Evolutionary conservation across 2,888 invertebrate genomes (phyloP), one percentile per base, ranked within the genome.

Genomic region (Sympetrum striolatum): DNA sequence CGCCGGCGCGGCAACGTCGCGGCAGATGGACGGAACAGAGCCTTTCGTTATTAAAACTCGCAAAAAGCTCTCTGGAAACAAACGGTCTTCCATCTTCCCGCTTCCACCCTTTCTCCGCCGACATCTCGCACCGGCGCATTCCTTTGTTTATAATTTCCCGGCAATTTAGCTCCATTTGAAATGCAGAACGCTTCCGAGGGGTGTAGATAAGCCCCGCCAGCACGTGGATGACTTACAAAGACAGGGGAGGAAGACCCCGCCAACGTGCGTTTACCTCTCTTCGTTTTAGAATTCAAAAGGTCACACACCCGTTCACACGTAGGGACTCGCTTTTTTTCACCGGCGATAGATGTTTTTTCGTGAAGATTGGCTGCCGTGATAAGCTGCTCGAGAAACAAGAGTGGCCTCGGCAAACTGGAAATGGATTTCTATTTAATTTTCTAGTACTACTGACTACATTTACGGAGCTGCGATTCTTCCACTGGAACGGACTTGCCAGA

Each of bases 271-370:
- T 14, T 73, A 12, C 25, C 81, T 81, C 81, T 18, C 81, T n/a
- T 58, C 64, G 86, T 37, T 86, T 58, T 60, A 64, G 73, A 60
- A 86, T 86, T 60, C 86, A 86, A 86, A 86, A 86, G 86, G 60
- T 37, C 73, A 60, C 60, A 25, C 86, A 60, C 60, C 60, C 60
- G 60, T 64, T 60, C 37, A 60, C 86, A 35, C 86, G 60, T 64
- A 86, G 37, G 37, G 58, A 60, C 37, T 86, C 64, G 5, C 10
- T 82, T 64, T 58, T 35, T 37, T 35, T 31, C 22, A 31, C 53
- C 35, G 58, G 31, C 82, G 58, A 60, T 35, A 58, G 82, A 82
- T 35, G 86, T 37, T 86, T 86, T 31, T 86, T 48, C 31, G 53
- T 82, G 58, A 35, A 82, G 86, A 35, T 86, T n/a, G 86, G 60